These are phyloP conservation scores for Hydrolagus colliei DNA, from an alignment of 2,797 vertebrate genomes.

Conservation along the genomic window DNA sequence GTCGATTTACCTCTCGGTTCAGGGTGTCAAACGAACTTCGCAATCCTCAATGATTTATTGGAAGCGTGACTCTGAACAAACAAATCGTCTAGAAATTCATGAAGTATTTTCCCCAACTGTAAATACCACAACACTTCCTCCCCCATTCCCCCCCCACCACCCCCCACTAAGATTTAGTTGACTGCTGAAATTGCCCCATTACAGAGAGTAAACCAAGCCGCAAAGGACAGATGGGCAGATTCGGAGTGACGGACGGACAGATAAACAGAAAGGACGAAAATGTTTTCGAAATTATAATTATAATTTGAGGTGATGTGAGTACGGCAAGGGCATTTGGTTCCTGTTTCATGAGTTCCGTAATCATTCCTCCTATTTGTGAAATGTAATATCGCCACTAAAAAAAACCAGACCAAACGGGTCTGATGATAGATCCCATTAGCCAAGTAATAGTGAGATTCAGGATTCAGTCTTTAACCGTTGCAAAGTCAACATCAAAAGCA, in stretches of 20 bases:
- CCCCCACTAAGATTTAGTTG: background rate
- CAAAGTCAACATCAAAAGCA: background rate
- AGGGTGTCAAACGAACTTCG: background rate
- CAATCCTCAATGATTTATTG: slow-evolving; percentile 13
- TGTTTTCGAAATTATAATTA: background rate
- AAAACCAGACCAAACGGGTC: background rate
- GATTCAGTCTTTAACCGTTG: background rate
- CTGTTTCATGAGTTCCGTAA: background rate
- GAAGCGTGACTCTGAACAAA: background rate
- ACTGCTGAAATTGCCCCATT: background rate
- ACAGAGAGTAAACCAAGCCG: background rate
- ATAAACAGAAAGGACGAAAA: background rate
- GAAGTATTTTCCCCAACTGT: slow-evolving; percentile 14
- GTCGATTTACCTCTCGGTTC: background rate
- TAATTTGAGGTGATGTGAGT: background rate
- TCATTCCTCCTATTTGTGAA: background rate
- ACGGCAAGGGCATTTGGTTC: background rate
- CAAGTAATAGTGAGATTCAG: background rate
- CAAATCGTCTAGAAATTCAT: background rate
- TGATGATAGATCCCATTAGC: background rate
- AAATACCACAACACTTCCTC: background rate
- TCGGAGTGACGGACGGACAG: background rate
- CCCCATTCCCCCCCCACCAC: too few relatives aligned
- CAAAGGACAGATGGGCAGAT: background rate
- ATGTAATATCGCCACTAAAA: background rate